phyloP scores from a whole-genome alignment of 2,888 invertebrate genomes.

The Chalcis sispes region DNA sequence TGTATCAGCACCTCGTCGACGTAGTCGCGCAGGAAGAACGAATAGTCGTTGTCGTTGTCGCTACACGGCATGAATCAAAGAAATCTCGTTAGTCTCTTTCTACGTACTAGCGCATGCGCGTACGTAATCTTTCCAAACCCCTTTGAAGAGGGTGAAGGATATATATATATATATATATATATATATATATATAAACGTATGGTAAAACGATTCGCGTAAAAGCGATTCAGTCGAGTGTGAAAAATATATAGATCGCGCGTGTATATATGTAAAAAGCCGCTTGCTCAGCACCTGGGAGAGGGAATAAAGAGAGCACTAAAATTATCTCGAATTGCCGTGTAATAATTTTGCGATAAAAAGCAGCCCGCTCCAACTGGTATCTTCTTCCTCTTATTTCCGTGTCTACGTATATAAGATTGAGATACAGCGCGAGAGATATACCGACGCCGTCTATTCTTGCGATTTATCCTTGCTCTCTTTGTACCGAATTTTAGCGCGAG shows the following conservation, averaged over 20 bases:
- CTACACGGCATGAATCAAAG: slow-evolving; percentile 33
- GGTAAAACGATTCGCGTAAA: slow-evolving; percentile 22
- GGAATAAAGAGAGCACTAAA: no score
- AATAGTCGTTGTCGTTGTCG: background rate
- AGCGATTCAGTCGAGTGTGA: background rate
- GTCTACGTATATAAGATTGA: no score
- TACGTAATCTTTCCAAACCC: no score
- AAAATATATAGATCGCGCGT: slow-evolving; percentile 25
- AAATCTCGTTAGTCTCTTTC: slow-evolving; percentile 24
- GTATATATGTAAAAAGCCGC: slow-evolving; percentile 31
- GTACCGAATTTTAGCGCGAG: no score
- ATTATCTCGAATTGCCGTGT: no score
- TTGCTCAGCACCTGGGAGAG: background rate
- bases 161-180: no score
- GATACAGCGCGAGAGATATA: no score
- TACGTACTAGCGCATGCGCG: slow-evolving; percentile 41
- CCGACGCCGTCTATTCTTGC: no score
- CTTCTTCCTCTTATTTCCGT: background rate
- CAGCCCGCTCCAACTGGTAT: background rate
- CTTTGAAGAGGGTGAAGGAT: no score
- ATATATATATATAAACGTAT: background rate
- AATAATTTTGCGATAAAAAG: slow-evolving; percentile 15
- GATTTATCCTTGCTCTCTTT: no score
- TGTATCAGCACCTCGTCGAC: background rate
- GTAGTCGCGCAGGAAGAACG: background rate